Evolutionary conservation across 2,797 vertebrate genomes (phyloP).

Genomic region (Todus mexicanus): DNA sequence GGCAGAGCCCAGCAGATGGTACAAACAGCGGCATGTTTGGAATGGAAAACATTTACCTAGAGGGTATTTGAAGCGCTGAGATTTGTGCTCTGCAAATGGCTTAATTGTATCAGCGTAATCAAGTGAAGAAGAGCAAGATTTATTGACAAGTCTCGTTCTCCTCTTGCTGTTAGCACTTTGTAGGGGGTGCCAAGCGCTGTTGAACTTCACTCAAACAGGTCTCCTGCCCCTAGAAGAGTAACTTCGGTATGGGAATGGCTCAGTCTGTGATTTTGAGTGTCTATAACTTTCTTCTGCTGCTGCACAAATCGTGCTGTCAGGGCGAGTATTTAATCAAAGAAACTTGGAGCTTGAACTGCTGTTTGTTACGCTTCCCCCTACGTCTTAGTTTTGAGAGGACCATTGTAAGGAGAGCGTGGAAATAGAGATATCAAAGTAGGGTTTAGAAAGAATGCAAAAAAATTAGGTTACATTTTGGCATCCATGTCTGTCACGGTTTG

Average conservation of each 20-base stretch:
- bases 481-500: too few relatives aligned
- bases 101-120: conserved; percentile 80
- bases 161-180: background rate
- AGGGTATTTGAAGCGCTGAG: conserved; percentile 54
- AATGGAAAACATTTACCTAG: conserved; percentile 74
- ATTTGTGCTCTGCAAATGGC: conserved; percentile 67
- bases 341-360: background rate
- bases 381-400: background rate
- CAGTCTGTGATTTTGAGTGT: background rate
- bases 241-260: background rate
- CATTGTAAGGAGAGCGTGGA: background rate
- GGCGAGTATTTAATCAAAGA: background rate
- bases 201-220: background rate
- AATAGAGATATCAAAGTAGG: background rate
- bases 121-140: conserved; percentile 38
- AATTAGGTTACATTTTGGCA: background rate
- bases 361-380: background rate
- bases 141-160: background rate
- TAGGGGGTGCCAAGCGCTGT: background rate
- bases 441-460: background rate
- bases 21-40: conserved; percentile 44
- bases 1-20: conserved; percentile 55
- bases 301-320: background rate
- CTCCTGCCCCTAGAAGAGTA: background rate
- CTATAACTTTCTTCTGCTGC: background rate